Evolutionary conservation across 2,113 vertebrate genomes (phyloP), one percentile per base, ranked within the genome.

Genomic region (Ceyx melanurus): DNA sequence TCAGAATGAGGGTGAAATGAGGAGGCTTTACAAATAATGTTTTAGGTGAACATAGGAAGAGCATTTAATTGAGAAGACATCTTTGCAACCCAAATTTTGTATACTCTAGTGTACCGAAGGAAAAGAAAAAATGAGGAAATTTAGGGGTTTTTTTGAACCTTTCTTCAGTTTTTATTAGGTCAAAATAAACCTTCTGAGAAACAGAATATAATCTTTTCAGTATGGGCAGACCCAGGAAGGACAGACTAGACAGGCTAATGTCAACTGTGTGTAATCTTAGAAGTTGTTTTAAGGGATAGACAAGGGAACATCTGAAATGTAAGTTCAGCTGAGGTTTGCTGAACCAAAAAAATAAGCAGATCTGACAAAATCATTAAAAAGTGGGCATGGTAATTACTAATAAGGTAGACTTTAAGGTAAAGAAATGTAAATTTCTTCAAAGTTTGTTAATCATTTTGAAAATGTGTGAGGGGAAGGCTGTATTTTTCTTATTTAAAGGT

Each of bases 11-110:
- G 92, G 92, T 58, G 43, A 96, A 77, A 54, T 82, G 37, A 88
- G 82, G 91, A 95, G 84, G 62, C 33, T 87, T 88, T 91, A 51
- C n/a, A 82, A 71, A 48, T 92, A 88, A 72, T 71, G 51, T 56
- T 23, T 78, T 40, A 58, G 50, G 45, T 86, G 51, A 61, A 93
- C 72, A 33, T 82, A 43, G 56, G 15, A 82, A 51, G 16, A 62
- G 10, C 22, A 66, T 78, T 88, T n/a, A 67, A 51, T 19, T 62
- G 31, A 73, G 31, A 28, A 85, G 45, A 22, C 8, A 19, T 40
- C 21, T 71, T 87, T 82, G 57, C 43, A 85, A 56, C 33, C 35
- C 33, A 37, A 85, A 12, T 73, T 75, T 67, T 56, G 9, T 45
- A n/a, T 62, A 37, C 11, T 68, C 6, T 33, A 42, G 28, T 54